phyloP scores from a whole-genome alignment of 2,797 vertebrate species.

The Rhynchonycteris naso region DNA sequence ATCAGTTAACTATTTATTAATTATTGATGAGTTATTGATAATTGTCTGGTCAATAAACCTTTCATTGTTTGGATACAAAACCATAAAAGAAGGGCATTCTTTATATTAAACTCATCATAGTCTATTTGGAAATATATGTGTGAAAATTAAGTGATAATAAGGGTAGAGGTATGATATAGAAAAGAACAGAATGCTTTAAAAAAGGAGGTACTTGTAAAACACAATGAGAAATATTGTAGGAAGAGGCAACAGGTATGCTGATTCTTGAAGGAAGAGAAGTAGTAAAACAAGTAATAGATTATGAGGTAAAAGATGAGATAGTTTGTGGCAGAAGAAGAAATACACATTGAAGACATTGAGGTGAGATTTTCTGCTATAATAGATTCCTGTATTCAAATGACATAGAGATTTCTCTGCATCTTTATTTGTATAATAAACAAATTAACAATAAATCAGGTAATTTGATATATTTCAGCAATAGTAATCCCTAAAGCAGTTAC shows the following conservation, averaged over 20 bases:
- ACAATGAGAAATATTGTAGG: accelerated
- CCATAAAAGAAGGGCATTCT: neutral
- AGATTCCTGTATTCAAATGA: neutral
- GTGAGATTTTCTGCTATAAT: neutral
- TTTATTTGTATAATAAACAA: neutral
- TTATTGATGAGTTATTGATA: neutral
- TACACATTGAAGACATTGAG: accelerated
- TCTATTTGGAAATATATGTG: neutral
- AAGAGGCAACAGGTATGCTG: neutral
- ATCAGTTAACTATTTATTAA: neutral
- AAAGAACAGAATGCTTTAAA: neutral
- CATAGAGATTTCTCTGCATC: neutral
- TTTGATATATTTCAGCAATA: neutral
- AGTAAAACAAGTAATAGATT: neutral
- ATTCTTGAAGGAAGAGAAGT: neutral
- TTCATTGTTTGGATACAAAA: neutral
- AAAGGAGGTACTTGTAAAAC: neutral
- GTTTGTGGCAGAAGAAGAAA: neutral
- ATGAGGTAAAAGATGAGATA: neutral
- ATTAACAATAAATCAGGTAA: neutral
- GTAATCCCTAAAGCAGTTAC: neutral
- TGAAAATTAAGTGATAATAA: neutral
- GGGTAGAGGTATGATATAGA: neutral
- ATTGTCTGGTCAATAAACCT: neutral
- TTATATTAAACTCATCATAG: neutral